A percentile compares a stretch with the other conserved stretches of the same genome.
phyloP scores from a whole-genome alignment of 2,888 invertebrate species.

The Drosophila maculinotata region DNA sequence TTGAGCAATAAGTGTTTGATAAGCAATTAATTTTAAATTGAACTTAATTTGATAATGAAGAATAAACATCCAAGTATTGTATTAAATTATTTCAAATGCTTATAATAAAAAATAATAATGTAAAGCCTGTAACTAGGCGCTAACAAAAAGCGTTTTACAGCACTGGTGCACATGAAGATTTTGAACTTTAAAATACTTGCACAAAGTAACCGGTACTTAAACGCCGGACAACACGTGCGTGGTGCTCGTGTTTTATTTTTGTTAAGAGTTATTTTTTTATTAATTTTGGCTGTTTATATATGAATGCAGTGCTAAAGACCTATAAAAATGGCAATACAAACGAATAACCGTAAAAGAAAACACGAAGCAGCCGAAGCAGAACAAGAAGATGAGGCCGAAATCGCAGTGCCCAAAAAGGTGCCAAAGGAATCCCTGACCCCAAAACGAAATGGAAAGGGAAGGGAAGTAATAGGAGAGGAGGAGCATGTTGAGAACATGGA shows the following conservation, averaged over 20 bases:
- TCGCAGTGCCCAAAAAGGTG: constrained; percentile 73
- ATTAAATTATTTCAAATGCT: constrained; percentile 1
- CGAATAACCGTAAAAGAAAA: constrained; percentile 80
- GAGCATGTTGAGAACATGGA: not conserved
- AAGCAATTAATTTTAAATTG: too few relatives aligned
- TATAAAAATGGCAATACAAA: constrained; percentile 75
- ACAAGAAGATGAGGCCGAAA: constrained; percentile 57
- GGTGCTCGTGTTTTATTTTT: constrained; percentile 17
- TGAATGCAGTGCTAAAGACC: constrained; percentile 5
- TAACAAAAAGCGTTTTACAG: constrained; percentile 4
- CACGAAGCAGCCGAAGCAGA: constrained; percentile 44
- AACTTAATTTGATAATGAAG: constrained; percentile 7
- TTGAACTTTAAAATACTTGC: constrained; percentile 35
- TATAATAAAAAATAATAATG: not conserved
- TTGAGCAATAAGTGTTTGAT: too few relatives aligned
- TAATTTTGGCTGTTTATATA: constrained; percentile 8
- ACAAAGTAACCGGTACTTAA: not conserved
- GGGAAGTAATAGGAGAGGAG: constrained; percentile 16
- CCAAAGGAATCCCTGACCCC: constrained; percentile 64
- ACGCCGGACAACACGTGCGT: constrained; percentile 52
- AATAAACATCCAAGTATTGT: not conserved
- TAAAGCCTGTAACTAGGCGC: constrained; percentile 19
- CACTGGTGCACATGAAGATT: constrained; percentile 16
- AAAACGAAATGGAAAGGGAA: constrained; percentile 45
- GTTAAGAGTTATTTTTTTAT: constrained; percentile 20